Conservation (phyloP, 2,113 vertebrate genomes). For the Sylvicapra grimmia region DNA sequence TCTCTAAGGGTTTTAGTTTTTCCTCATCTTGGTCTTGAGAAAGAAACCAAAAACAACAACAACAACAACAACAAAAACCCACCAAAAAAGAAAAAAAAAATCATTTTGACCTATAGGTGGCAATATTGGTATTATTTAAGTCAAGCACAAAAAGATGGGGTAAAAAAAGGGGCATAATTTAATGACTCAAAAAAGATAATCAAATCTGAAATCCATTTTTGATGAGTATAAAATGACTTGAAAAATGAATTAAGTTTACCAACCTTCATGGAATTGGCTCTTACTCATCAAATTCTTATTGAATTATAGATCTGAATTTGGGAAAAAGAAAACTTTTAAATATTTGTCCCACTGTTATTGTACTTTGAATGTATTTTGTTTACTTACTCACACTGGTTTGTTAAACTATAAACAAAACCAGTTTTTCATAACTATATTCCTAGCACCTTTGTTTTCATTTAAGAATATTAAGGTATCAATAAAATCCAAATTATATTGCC, state of each 20-base stretch:
- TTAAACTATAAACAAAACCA: background rate
- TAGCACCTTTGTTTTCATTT: background rate
- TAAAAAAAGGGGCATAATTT: background rate
- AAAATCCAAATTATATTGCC: background rate
- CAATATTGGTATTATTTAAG: conserved; percentile 31
- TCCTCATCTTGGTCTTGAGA: background rate
- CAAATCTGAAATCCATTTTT: background rate
- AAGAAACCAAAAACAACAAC: background rate
- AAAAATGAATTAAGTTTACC: background rate
- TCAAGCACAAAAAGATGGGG: background rate
- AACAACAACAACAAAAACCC: background rate
- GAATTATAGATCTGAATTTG: background rate
- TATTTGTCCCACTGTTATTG: background rate
- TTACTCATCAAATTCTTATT: background rate
- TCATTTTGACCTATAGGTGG: conserved; percentile 59
- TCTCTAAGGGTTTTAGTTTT: background rate
- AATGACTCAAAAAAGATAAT: background rate
- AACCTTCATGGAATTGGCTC: background rate
- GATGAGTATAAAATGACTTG: background rate
- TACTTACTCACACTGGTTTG: background rate
- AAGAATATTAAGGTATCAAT: background rate
- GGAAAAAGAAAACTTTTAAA: background rate
- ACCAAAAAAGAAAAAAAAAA: background rate
- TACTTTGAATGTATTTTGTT: background rate
- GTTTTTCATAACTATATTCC: background rate